Evolutionary conservation across 1,140 invertebrate genomes (phyloP), one percentile per base, ranked within the genome.

Genomic region (Goniozus legneri): DNA sequence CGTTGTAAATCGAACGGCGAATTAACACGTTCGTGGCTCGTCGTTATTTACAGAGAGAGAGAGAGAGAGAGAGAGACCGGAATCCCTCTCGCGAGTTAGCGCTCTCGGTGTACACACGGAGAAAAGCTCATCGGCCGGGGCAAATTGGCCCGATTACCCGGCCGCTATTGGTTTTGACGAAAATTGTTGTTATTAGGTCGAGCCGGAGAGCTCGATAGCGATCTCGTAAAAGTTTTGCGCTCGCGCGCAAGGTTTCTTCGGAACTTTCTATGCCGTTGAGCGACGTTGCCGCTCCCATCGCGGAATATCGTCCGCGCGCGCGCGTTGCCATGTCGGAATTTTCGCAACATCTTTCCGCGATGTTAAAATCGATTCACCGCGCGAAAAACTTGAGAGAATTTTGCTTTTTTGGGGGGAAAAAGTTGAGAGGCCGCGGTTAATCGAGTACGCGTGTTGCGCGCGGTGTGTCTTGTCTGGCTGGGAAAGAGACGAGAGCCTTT

Each of bases 121-220:
- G 24, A 27, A 27, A 27, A 27, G 10, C 10, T 10, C 24, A 27
- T 27, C 24, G 24, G 24, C 24, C 10, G 4, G 24, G 6, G 32
- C 18, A 50, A 38, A 50, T 50, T 45, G 14, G 27, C 20, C 24
- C 44, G 54, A 63, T 61, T 46, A 47, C 34, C 50, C n/a, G n/a
- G 35, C 27, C 21, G 44, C 38, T 59, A 60, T 62, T 56, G 56
- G 45, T 60, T 60, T 62, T 60, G 50, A 62, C 44, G 40, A 60
- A 62, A n/a, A 64, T 64, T 62, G 52, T 64, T 62, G 42, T 54
- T 52, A 62, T 64, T 58, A 62, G 42, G 35, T 50, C 54, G 51
- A 10, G n/a, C n/a, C n/a, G n/a, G n/a, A n/a, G n/a, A n/a, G n/a
- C 39, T 35, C 45, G 57, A 61, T 61, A 57, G 24, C 45, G 51